Conservation (phyloP, 2,113 vertebrate species). For the rat (Rattus norvegicus) region DNA sequence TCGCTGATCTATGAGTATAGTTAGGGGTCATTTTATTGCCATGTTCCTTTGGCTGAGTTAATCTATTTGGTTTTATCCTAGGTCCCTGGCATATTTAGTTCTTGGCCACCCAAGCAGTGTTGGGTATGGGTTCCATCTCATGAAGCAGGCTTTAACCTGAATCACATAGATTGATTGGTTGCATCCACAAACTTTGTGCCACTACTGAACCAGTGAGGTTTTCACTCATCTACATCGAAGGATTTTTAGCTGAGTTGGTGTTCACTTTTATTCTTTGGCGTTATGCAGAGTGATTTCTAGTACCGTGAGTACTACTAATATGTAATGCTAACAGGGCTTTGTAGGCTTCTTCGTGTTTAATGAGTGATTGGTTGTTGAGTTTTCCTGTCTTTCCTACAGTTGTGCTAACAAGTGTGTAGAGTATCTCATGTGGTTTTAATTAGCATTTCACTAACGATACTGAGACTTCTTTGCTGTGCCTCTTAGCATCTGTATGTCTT, state of each 20-base stretch:
- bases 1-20: not conserved
- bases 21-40: not conserved
- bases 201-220: not conserved
- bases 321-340: not conserved
- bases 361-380: not conserved
- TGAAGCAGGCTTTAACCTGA: not conserved
- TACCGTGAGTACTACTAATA: not conserved
- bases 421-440: slow-evolving; percentile 43
- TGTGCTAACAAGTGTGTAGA: not conserved
- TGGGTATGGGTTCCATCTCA: not conserved
- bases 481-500: slow-evolving; percentile 1
- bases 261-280: not conserved
- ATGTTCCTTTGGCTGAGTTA: not conserved
- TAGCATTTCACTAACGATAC: slow-evolving; percentile 34
- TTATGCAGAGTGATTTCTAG: not conserved
- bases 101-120: not conserved
- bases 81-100: not conserved
- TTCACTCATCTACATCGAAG: not conserved
- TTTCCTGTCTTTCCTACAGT: not conserved
- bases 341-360: not conserved
- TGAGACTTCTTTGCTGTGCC: not conserved
- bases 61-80: not conserved
- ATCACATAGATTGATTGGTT: not conserved
- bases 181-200: not conserved
- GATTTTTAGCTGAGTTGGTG: not conserved